A percentile compares a stretch with the other conserved stretches of the same genome.
Conservation (phyloP, 2,113 vertebrate species). For the Serilophus lunatus region DNA sequence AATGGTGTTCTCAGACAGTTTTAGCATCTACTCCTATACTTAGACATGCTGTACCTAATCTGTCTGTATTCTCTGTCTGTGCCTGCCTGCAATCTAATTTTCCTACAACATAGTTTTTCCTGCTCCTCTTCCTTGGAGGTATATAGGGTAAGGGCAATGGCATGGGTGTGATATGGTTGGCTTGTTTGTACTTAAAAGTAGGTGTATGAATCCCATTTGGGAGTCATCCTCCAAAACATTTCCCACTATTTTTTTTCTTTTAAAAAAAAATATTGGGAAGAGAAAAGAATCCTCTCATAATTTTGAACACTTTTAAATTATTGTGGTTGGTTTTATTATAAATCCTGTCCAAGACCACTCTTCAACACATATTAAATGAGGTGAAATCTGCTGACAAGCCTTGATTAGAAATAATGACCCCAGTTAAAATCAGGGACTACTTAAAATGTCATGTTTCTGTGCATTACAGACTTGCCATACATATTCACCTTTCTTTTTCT, state of each 20-base stretch:
- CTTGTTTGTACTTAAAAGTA: neutral
- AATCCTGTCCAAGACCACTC: neutral
- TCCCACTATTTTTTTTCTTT: neutral
- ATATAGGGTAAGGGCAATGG: neutral
- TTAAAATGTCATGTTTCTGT: neutral
- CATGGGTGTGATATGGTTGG: neutral
- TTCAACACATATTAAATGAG: neutral
- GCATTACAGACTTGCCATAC: neutral
- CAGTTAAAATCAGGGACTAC: neutral
- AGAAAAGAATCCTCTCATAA: neutral
- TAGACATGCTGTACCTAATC: neutral
- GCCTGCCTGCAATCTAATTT: neutral
- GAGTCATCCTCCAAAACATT: neutral
- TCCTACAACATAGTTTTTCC: neutral
- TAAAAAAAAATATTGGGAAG: too few species aligned
- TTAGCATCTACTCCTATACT: neutral
- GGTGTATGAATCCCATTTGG: neutral
- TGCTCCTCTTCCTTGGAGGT: neutral
- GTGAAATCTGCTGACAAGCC: neutral
- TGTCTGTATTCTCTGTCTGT: neutral
- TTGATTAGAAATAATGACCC: neutral
- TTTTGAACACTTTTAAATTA: neutral
- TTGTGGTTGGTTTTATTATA: neutral
- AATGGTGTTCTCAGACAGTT: neutral
- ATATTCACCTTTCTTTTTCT: neutral